These are phyloP conservation scores for Rachycentron canadum DNA, from an alignment of 2,797 vertebrate genomes.

Conservation along the genomic window DNA sequence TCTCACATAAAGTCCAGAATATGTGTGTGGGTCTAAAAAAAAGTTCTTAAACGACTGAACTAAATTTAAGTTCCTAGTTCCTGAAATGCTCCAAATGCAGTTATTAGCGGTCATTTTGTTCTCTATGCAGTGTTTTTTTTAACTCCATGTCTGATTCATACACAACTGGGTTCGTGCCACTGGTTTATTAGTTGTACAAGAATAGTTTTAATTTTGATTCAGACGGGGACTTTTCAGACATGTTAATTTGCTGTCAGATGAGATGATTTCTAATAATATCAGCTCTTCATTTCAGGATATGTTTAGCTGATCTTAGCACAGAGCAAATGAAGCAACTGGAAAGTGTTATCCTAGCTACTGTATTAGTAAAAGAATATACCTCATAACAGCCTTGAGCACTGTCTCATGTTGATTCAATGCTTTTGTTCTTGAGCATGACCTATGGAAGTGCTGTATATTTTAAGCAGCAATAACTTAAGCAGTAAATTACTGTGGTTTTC, in stretches of 20 bases:
- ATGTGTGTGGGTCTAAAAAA: constrained; percentile 30
- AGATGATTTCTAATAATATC: background rate
- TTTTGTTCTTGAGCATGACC: background rate
- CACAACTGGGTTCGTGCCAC: background rate
- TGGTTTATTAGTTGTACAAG: constrained; percentile 17
- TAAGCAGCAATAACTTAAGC: constrained; percentile 27
- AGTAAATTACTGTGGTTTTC: constrained; percentile 50
- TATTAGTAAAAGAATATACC: background rate
- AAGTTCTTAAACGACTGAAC: constrained; percentile 32
- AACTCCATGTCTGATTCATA: background rate
- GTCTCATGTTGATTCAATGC: background rate
- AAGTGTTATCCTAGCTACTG: background rate
- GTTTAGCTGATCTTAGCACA: constrained; percentile 12
- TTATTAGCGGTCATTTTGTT: constrained; percentile 70
- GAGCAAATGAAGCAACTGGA: background rate
- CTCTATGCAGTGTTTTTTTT: constrained; percentile 3
- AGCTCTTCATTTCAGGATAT: background rate
- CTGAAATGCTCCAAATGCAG: constrained; percentile 60
- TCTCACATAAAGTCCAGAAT: constrained; percentile 38
- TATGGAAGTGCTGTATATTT: constrained; percentile 35
- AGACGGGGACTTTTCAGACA: background rate
- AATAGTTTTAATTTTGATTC: background rate
- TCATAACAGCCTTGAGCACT: no score
- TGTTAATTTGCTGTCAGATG: background rate
- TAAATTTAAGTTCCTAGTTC: constrained; percentile 52